phyloP scores from a whole-genome alignment of 2,113 vertebrate genomes.

The Melanotaenia duboulayi region DNA sequence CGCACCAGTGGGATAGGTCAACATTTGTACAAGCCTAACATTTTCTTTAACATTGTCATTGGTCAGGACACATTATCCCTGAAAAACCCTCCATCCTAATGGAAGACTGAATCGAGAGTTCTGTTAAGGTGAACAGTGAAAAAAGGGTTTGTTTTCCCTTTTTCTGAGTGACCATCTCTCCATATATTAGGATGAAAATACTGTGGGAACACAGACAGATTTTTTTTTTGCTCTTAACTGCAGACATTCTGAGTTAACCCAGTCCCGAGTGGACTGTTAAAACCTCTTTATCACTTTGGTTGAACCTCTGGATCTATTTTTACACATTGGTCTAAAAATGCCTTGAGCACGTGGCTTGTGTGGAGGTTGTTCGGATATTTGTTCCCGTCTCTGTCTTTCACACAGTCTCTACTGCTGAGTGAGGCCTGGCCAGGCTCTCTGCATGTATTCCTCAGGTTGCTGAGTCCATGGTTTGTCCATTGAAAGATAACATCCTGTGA shows the following conservation, averaged over 20 bases:
- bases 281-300: no score
- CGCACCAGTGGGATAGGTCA: no score
- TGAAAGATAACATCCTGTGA: slow-evolving; percentile 54
- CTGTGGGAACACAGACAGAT: neutral
- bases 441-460: slow-evolving; percentile 55
- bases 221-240: neutral
- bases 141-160: no score
- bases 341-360: slow-evolving; percentile 4
- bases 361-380: slow-evolving; percentile 41
- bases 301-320: slow-evolving; percentile 1
- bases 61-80: neutral
- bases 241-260: no score
- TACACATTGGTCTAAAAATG: neutral
- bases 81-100: neutral
- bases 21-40: no score
- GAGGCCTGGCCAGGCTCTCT: slow-evolving; percentile 16
- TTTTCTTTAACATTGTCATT: no score
- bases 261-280: no score
- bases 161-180: neutral
- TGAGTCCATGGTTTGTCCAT: slow-evolving; percentile 59
- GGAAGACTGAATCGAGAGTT: neutral
- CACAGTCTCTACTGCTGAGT: slow-evolving; percentile 30
- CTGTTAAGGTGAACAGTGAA: neutral
- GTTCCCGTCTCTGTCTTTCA: slow-evolving; percentile 23
- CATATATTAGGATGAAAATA: neutral